Evolutionary conservation across 2,797 vertebrate genomes (phyloP).

Genomic region (Scolopax bukidnonensis): DNA sequence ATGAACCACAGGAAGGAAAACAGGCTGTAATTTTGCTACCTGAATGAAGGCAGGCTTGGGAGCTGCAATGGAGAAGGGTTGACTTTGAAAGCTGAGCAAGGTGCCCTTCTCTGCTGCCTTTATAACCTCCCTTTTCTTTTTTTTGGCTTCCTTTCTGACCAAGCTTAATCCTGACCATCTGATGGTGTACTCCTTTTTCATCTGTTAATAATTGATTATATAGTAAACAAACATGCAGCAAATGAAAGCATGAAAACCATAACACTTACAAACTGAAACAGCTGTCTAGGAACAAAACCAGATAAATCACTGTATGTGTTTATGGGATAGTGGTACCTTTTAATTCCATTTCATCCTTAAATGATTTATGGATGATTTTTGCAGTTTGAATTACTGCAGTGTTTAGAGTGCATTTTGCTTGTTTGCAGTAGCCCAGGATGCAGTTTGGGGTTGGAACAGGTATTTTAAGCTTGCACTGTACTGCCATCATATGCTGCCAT

Average conservation of each 20-base stretch:
- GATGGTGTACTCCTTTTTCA: not conserved
- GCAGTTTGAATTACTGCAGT: not conserved
- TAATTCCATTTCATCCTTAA: not conserved
- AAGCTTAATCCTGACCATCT: not conserved
- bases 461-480: not conserved
- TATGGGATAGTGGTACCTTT: not conserved
- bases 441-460: not conserved
- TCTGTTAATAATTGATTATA: not conserved
- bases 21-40: not conserved
- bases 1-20: not conserved
- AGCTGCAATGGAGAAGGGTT: not conserved
- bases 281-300: not conserved
- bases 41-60: not conserved
- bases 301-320: not conserved
- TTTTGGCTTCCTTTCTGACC: not conserved
- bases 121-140: not conserved
- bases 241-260: not conserved
- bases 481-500: constrained; percentile 64
- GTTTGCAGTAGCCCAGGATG: not conserved
- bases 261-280: not conserved
- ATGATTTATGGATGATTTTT: not conserved
- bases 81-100: not conserved
- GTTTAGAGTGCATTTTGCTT: fast-evolving
- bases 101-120: not conserved
- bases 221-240: not conserved